Evolutionary conservation across 2,888 invertebrate species (phyloP).

Genomic region (Parnassius mnemosyne): DNA sequence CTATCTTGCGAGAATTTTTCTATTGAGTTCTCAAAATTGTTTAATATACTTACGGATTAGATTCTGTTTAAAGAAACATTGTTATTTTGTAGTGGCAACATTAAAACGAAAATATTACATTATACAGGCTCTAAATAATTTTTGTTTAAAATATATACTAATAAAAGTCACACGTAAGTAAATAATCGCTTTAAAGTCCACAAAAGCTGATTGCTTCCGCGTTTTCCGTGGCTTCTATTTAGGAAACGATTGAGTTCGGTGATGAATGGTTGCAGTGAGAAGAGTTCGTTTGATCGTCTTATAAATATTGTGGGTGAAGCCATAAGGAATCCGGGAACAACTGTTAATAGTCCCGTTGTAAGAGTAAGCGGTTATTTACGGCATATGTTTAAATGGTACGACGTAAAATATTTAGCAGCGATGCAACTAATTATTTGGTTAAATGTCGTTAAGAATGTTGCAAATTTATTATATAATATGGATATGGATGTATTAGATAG

Average conservation of each 20-base stretch:
- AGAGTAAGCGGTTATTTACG: constrained; percentile 40
- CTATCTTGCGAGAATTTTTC: too few relatives aligned
- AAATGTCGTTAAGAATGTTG: constrained; percentile 20
- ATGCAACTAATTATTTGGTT: constrained; percentile 28
- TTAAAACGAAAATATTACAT: too few relatives aligned
- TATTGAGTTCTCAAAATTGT: too few relatives aligned
- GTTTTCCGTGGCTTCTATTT: constrained; percentile 58
- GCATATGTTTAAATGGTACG: constrained; percentile 25
- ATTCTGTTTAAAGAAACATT: too few relatives aligned
- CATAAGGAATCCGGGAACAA: constrained; percentile 55
- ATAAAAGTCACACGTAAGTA: neutral
- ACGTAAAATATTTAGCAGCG: constrained; percentile 28
- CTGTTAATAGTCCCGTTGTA: constrained; percentile 47
- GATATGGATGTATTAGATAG: neutral
- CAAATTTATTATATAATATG: constrained; percentile 13
- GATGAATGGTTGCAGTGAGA: constrained; percentile 60
- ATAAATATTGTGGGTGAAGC: constrained; percentile 63
- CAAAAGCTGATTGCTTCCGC: constrained; percentile 44
- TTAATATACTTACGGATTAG: too few relatives aligned
- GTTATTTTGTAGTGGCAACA: too few relatives aligned
- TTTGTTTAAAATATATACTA: too few relatives aligned
- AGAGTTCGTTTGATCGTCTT: constrained; percentile 67
- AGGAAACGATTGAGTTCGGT: constrained; percentile 54
- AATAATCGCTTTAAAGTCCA: constrained; percentile 1
- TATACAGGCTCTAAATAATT: too few relatives aligned